These are phyloP conservation scores for Pogonocichla stellata DNA, from an alignment of 2,113 vertebrate genomes.

Conservation along the genomic window DNA sequence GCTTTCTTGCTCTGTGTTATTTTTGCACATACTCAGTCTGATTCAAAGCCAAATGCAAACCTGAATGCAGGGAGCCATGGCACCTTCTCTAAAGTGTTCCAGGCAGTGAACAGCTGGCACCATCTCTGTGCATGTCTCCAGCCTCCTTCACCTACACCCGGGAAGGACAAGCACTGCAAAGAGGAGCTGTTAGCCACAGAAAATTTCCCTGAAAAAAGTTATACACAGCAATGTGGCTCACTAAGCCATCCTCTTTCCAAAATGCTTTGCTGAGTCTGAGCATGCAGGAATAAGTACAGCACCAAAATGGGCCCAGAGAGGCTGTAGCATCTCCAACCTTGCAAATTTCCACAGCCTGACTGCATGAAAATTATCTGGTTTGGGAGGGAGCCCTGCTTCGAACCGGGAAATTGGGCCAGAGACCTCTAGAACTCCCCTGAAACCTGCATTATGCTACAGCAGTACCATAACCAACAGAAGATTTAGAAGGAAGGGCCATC, in stretches of 20 bases:
- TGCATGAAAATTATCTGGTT: not conserved
- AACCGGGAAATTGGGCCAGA: not conserved
- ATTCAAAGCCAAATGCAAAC: not conserved
- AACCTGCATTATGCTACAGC: rapidly evolving
- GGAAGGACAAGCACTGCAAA: not conserved
- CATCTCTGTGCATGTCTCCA: not conserved
- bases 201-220: not conserved
- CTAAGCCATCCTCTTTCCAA: not conserved
- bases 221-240: not conserved
- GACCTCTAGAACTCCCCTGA: not conserved
- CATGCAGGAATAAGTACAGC: not conserved
- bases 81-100: not conserved
- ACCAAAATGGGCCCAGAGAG: not conserved
- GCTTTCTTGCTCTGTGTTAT: not conserved
- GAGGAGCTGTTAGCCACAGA: not conserved
- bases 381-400: not conserved
- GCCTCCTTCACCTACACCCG: not conserved
- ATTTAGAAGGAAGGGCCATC: not conserved
- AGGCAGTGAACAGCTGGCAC: not conserved
- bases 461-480: not conserved
- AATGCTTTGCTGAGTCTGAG: not conserved
- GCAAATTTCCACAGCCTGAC: not conserved
- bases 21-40: not conserved
- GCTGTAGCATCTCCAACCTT: not conserved
- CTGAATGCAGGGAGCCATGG: not conserved